These are phyloP conservation scores for Ennomos quercinarius DNA, from an alignment of 2,888 invertebrate genomes.

Conservation along the genomic window DNA sequence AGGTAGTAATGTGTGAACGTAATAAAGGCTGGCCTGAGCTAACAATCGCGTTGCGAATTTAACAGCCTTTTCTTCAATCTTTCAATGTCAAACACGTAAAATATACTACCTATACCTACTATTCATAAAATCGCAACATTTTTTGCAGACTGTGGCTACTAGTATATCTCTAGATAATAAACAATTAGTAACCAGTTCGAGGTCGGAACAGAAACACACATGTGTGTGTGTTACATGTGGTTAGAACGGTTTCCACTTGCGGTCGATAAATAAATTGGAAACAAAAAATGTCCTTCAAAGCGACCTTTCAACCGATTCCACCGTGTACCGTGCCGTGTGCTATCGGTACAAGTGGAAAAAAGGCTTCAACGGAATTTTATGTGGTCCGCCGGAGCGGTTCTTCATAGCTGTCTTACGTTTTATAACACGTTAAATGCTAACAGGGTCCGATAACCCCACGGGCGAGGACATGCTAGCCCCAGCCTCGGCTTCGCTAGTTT, in stretches of 20 bases:
- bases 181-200: constrained; percentile 29
- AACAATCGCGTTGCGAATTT: constrained; percentile 53
- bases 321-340: constrained; percentile 61
- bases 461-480: constrained; percentile 75
- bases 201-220: constrained; percentile 39
- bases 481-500: constrained; percentile 61
- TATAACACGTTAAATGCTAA: constrained; percentile 81
- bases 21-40: constrained; percentile 44
- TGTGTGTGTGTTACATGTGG: constrained; percentile 55
- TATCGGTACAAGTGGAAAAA: constrained; percentile 79
- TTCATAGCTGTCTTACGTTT: constrained; percentile 78
- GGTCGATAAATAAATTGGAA: constrained; percentile 60
- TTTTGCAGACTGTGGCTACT: constrained; percentile 6
- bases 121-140: constrained; percentile 6
- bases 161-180: constrained; percentile 10
- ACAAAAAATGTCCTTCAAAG: constrained; percentile 76
- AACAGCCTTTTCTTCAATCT: constrained; percentile 49
- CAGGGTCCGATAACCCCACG: constrained; percentile 81
- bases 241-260: constrained; percentile 56
- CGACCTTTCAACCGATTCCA: constrained; percentile 74
- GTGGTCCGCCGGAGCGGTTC: constrained; percentile 74
- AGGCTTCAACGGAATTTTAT: constrained; percentile 82
- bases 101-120: constrained; percentile 10
- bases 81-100: constrained; percentile 44
- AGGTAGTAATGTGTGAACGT: constrained; percentile 48